Evolutionary conservation across 64 coral and sea anemone genomes (phyloP), one percentile per base, ranked within the genome.

Genomic region (Hydrozoanthus tunicans): DNA sequence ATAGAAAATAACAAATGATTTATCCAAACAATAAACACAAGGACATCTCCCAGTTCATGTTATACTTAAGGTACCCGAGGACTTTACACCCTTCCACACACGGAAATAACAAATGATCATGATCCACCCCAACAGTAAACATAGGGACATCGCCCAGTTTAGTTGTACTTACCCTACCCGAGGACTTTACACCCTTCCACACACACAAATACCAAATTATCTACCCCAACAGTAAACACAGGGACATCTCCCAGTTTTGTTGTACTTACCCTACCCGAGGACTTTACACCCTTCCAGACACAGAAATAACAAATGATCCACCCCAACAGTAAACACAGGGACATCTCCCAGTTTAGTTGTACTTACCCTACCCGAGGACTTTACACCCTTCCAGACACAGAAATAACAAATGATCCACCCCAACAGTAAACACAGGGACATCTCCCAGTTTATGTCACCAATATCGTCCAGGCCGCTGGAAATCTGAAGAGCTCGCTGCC

Each of bases 231-330:
- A 43, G 32, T 43, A 43, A 43, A 43, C 32, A 43, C 2, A 43
- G 32, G 32, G 2, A 43, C 32, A 43, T 43, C 32, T n/a, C 32
- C 2, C 32, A 43, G 32, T 43, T 43, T 43, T 1, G 32, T 43
- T 43, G 2, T 1, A 56, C 92, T 93, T 43, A 96, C 95, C 77
- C 89, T 93, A 73, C 95, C 95, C 14, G 92, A 93, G 53, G 95
- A 91, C 63, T 96, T 96, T 3, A 96, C 95, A 69, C 95, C 95
- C 64, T 93, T 96, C 89, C 81, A 96, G 5, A 96, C 90, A 84
- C 92, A 96, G 13, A 96, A 81, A 83, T 93, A 96, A 58, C 92
- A 96, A 82, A 96, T 92, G n/a, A 96, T 89, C 95, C 95, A 96
- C 1, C 67, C 92, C 72, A 96, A 80, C 60, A 96, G 73, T 4